Evolutionary conservation across 2,797 vertebrate genomes (phyloP).

Genomic region (Bryconaethiops microstoma): DNA sequence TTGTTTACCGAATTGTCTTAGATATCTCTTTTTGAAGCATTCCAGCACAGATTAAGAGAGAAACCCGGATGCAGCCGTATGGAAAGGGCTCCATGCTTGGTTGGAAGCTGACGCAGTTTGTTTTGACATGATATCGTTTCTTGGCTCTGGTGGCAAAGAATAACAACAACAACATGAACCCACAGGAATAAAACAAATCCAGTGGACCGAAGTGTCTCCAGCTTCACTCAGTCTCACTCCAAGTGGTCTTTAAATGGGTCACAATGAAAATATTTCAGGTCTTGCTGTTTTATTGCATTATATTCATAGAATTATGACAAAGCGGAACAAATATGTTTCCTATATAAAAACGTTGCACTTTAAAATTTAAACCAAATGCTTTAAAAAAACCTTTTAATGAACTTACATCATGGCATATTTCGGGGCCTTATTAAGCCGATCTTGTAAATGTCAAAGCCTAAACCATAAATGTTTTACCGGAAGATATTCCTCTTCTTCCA

Average conservation of each 20-base stretch:
- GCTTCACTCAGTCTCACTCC: constrained; percentile 20
- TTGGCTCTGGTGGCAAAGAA: constrained; percentile 73
- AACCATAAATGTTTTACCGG: not conserved
- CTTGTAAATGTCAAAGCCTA: constrained; percentile 13
- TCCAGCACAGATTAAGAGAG: constrained; percentile 57
- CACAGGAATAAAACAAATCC: constrained; percentile 58
- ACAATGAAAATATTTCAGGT: constrained; percentile 27
- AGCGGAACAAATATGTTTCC: constrained; percentile 29
- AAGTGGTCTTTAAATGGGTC: constrained; percentile 31
- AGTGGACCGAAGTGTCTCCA: constrained; percentile 30
- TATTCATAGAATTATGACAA: constrained; percentile 28
- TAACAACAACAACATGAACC: constrained; percentile 71
- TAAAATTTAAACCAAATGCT: not conserved
- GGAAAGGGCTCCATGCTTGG: constrained; percentile 54
- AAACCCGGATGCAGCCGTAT: constrained; percentile 61
- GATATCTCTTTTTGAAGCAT: constrained; percentile 60
- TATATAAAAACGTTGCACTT: constrained; percentile 1
- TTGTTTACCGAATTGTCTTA: constrained; percentile 42
- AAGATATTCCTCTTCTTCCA: not conserved
- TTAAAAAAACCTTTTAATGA: constrained; percentile 19
- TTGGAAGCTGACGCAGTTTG: constrained; percentile 72
- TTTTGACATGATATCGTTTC: constrained; percentile 76
- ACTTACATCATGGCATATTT: constrained; percentile 29
- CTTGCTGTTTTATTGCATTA: constrained; percentile 28
- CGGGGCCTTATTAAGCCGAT: not conserved